A percentile compares a stretch with the other conserved stretches of the same genome.
Evolutionary conservation across 2,797 vertebrate species (phyloP).

Genomic region (Gila robusta): DNA sequence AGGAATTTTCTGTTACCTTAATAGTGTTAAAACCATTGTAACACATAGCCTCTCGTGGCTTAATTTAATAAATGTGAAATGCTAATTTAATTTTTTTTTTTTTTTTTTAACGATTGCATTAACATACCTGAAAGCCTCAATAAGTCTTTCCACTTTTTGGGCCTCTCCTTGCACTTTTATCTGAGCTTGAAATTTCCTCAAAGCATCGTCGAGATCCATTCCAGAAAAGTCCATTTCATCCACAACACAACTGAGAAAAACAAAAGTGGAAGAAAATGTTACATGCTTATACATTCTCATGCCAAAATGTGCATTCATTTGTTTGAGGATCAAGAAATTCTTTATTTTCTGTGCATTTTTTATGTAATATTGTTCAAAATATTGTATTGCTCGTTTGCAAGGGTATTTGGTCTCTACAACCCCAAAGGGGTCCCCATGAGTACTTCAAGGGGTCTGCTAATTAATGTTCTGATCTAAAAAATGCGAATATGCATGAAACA

Average conservation of each 20-base stretch:
- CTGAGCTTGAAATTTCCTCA: conserved; percentile 96
- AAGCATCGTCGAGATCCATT: conserved; percentile 94
- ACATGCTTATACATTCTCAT: neutral
- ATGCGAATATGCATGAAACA: neutral
- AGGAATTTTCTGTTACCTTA: neutral
- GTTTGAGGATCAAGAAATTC: neutral
- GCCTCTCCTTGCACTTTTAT: conserved; percentile 96
- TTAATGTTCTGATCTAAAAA: neutral
- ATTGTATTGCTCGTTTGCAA: neutral
- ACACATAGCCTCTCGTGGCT: neutral
- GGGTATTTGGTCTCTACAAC: neutral
- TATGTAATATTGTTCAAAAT: neutral
- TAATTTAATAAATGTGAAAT: neutral
- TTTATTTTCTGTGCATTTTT: neutral
- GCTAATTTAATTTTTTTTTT: neutral
- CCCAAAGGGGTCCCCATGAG: neutral
- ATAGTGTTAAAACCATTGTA: neutral
- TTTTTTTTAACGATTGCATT: neutral
- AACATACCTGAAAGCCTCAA: conserved; percentile 93
- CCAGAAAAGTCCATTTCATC: conserved; percentile 97
- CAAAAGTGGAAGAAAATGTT: neutral
- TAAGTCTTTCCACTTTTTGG: conserved; percentile 93
- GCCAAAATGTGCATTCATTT: neutral
- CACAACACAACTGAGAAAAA: conserved; percentile 85
- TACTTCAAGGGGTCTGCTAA: neutral